Base-by-base conservation (phyloP, 2,888 invertebrate genomes). In the Drosophila nr. medialis region DNA sequence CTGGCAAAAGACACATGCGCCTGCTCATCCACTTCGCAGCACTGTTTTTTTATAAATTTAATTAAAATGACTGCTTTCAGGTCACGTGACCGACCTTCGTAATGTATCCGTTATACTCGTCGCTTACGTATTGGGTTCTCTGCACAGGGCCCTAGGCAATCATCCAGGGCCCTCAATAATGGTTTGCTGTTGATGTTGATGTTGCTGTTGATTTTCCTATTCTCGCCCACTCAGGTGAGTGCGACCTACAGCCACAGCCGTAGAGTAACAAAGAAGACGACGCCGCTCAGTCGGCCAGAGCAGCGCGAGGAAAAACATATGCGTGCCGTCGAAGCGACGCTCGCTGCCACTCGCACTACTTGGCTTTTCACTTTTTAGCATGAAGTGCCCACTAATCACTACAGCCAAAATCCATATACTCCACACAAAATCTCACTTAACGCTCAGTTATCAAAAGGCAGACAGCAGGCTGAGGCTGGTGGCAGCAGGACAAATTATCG, bases 61-160 rank as follows among this genome's bases (percentile, higher is more conserved):
- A 92, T 92, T 92, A 93, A 92, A 91, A 90, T 81, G 84, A 86
- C 82, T 81, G 83, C 91, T 91, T 76, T 75, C 73, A 81, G 89
- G 87, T 74, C 93, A 93, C 93, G 93, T 93, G 93, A 81, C 92
- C 85, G 89, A 83, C 88, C 80, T 80, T 76, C 86, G 92, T 92
- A 93, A 93, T 92, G 93, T 93, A 93, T 93, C 93, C 93, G 89
- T 88, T 92, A 90, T 91, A 75, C 6, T 55, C 67, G 56, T 68
- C 67, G 49, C 65, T 73, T 42, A 40, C 77, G 82, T 78, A 83
- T 75, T 75, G 62, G 40, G 66, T 72, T 77, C 60, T 66, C 75
- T 63, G 58, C 62, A 73, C 48, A 64, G 58, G 55, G 64, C 76
- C 74, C 65, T 62, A 64, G 61, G 75, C 75, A 49, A 77, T 66